phyloP scores from a whole-genome alignment of 2,888 invertebrate species.

The Listrodromus nycthemerus region DNA sequence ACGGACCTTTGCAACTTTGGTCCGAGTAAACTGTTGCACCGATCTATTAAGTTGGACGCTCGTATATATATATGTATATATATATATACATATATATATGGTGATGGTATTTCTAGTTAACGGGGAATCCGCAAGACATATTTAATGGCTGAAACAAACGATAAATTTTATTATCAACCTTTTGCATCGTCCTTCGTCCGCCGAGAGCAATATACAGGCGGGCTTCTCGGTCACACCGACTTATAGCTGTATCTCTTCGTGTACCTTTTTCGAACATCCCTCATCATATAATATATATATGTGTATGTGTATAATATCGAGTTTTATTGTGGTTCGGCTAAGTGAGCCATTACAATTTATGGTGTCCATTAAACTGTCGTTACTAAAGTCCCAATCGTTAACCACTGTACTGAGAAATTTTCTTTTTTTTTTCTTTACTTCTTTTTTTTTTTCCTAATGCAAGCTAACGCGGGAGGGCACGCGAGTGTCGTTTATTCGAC shows the following conservation, averaged over 20 bases:
- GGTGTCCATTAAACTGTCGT: slow-evolving; percentile 68
- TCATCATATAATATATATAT: slow-evolving; percentile 29
- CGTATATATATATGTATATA: background rate
- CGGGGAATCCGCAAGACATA: slow-evolving; percentile 36
- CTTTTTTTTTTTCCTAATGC: slow-evolving; percentile 11
- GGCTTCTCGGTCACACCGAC: background rate
- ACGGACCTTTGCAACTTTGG: background rate
- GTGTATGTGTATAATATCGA: slow-evolving; percentile 42
- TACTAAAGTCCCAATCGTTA: slow-evolving; percentile 31
- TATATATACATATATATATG: background rate
- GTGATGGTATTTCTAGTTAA: background rate
- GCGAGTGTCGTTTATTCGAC: slow-evolving; percentile 6
- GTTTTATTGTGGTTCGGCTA: slow-evolving; percentile 66
- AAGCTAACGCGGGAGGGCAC: background rate
- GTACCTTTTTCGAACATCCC: slow-evolving; percentile 19
- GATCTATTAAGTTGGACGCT: background rate
- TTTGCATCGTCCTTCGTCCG: slow-evolving; percentile 46
- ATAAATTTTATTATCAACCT: slow-evolving; percentile 53
- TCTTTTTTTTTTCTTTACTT: background rate
- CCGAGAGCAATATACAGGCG: background rate
- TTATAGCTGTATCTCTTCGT: background rate
- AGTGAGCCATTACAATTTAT: slow-evolving; percentile 66
- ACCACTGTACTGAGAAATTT: slow-evolving; percentile 26
- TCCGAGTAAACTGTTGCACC: background rate
- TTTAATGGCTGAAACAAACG: slow-evolving; percentile 33